Evolutionary conservation across 2,113 vertebrate genomes (phyloP).

Genomic region (Ctenodactylus gundi): DNA sequence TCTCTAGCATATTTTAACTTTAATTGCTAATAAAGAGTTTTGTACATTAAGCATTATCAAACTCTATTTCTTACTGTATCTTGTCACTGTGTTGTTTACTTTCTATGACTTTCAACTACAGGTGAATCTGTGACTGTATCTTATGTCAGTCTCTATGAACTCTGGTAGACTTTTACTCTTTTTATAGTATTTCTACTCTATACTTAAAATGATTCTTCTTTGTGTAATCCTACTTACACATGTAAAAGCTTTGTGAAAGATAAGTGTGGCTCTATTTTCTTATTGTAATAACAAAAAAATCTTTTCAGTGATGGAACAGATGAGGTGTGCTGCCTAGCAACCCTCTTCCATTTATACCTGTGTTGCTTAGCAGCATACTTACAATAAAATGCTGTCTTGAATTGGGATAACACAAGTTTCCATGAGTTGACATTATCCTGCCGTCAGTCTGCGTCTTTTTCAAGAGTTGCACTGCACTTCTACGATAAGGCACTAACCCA

Average conservation of each 20-base stretch:
- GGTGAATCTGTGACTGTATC: neutral
- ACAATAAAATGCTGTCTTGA: constrained; percentile 35
- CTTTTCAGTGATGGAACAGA: neutral
- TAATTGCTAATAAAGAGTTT: neutral
- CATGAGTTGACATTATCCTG: neutral
- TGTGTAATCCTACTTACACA: neutral
- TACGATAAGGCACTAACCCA: neutral
- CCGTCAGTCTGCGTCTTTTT: neutral
- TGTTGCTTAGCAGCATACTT: constrained; percentile 66
- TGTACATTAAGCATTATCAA: neutral
- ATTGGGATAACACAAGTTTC: neutral
- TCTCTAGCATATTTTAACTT: neutral
- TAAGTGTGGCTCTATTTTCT: neutral
- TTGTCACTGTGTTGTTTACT: neutral
- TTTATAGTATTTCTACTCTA: neutral
- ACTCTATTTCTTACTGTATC: neutral
- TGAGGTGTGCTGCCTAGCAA: constrained; percentile 61
- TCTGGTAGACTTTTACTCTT: neutral
- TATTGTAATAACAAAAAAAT: neutral
- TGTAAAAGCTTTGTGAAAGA: neutral
- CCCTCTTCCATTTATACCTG: constrained; percentile 19
- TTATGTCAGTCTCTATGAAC: neutral
- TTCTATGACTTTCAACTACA: neutral
- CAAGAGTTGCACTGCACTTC: neutral
- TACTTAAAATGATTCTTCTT: neutral